A percentile compares a stretch with the other conserved stretches of the same genome.
These are phyloP conservation scores for Hypercompe scribonia DNA, from an alignment of 2,888 invertebrate species.

Conservation along the genomic window DNA sequence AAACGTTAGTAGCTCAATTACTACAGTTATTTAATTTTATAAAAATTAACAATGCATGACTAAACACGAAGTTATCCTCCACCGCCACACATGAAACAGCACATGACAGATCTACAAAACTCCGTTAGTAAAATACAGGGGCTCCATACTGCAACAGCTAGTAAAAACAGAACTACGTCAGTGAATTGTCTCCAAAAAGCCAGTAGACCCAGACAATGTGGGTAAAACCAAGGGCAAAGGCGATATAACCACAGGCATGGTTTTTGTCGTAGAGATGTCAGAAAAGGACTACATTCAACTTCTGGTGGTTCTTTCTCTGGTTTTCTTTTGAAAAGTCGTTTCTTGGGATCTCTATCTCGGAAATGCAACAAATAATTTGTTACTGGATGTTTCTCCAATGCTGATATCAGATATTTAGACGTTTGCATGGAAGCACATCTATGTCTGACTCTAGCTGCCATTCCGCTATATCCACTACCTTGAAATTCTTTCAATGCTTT, in stretches of 20 bases:
- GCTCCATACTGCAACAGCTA: conserved; percentile 69
- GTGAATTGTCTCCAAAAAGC: conserved; percentile 59
- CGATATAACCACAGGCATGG: conserved; percentile 60
- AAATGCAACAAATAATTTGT: conserved; percentile 36
- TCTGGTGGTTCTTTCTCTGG: conserved; percentile 33
- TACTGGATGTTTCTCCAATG: conserved; percentile 20
- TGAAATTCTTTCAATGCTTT: not conserved
- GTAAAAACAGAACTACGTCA: conserved; percentile 62
- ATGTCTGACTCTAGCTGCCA: conserved; percentile 11
- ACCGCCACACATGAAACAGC: conserved; percentile 60
- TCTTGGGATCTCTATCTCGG: conserved; percentile 22
- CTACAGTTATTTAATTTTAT: not conserved
- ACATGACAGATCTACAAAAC: conserved; percentile 54
- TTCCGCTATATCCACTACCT: conserved; percentile 7
- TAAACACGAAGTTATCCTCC: conserved; percentile 3
- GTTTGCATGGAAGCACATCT: conserved; percentile 24
- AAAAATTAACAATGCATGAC: not conserved
- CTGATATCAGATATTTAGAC: not conserved
- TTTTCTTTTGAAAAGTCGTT: conserved; percentile 22
- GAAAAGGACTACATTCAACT: conserved; percentile 61
- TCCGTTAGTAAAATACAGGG: conserved; percentile 67
- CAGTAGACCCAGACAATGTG: conserved; percentile 61
- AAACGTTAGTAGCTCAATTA: not conserved
- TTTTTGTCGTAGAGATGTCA: conserved; percentile 61
- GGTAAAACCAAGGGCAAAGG: conserved; percentile 67